Conservation (phyloP, 2,797 vertebrate species). For the Cynodonichthys magdalenae region DNA sequence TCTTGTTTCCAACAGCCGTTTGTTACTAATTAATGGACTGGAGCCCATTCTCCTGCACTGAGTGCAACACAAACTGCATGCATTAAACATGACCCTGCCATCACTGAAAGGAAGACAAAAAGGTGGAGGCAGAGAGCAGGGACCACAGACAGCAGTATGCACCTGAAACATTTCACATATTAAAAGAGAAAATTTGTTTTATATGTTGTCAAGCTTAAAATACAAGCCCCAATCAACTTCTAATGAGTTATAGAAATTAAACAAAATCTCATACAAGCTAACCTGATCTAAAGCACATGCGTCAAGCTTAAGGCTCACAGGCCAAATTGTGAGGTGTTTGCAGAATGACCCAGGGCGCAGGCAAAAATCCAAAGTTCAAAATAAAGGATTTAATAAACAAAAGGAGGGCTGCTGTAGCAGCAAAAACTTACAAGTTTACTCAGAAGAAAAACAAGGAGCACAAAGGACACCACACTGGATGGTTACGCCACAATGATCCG, state of each 20-base stretch:
- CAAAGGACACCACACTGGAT: too few species aligned
- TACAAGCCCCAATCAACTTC: not conserved
- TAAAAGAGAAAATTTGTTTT: not conserved
- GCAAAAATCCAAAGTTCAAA: too few species aligned
- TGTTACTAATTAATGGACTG: constrained; percentile 85
- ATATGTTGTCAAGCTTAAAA: not conserved
- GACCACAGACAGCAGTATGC: constrained; percentile 7
- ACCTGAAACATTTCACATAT: constrained; percentile 27
- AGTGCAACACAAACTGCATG: constrained; percentile 81
- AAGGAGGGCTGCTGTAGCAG: too few species aligned
- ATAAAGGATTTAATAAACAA: too few species aligned
- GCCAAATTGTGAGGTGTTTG: too few species aligned
- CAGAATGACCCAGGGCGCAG: too few species aligned
- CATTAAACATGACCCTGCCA: constrained; percentile 82
- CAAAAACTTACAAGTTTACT: too few species aligned
- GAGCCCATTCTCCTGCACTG: constrained; percentile 72
- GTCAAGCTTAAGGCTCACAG: too few species aligned
- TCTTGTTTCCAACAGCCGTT: constrained; percentile 81
- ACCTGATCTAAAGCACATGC: too few species aligned
- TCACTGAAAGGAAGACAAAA: constrained; percentile 54
- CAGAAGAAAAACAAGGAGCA: too few species aligned
- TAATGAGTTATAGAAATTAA: not conserved
- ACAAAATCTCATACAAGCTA: too few species aligned
- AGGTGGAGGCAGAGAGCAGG: constrained; percentile 36
- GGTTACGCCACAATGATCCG: too few species aligned